Evolutionary conservation across 2,113 vertebrate species (phyloP).

Genomic region (Heteronetta atricapilla): DNA sequence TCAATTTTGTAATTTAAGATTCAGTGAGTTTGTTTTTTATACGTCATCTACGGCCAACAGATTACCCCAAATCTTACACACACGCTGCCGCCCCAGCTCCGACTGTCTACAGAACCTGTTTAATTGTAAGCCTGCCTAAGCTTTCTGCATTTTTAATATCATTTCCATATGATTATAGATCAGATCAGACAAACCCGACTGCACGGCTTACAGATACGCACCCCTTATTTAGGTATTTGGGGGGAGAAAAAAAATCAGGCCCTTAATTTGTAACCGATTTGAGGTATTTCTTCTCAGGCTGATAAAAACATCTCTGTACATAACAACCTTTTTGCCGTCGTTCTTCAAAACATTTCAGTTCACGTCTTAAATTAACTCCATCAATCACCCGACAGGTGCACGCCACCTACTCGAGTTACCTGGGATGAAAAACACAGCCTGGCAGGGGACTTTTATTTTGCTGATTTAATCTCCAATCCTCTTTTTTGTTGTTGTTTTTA

Average conservation of each 20-base stretch:
- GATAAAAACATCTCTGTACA: not conserved
- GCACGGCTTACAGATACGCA: not conserved
- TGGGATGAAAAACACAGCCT: not conserved
- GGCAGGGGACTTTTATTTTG: not conserved
- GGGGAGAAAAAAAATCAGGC: not conserved
- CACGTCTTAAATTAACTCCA: not conserved
- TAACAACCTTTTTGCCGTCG: not conserved
- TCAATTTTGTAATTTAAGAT: not conserved
- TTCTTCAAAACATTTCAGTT: not conserved
- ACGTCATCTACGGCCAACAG: not conserved
- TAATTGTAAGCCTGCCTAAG: not conserved
- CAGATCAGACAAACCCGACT: not conserved
- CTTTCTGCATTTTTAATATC: not conserved
- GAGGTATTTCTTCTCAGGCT: not conserved
- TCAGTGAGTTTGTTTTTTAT: not conserved
- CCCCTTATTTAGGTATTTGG: not conserved
- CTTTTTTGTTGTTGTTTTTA: not conserved
- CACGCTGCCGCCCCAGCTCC: not conserved
- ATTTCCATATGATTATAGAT: not conserved
- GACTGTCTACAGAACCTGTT: not conserved
- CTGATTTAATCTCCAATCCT: not conserved
- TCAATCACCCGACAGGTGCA: not conserved
- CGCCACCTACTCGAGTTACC: not conserved
- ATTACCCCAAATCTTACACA: not conserved
- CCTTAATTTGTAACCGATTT: conserved; percentile 21